Conservation (phyloP, 2,888 invertebrate species). For the Choristoneura rosaceana region DNA sequence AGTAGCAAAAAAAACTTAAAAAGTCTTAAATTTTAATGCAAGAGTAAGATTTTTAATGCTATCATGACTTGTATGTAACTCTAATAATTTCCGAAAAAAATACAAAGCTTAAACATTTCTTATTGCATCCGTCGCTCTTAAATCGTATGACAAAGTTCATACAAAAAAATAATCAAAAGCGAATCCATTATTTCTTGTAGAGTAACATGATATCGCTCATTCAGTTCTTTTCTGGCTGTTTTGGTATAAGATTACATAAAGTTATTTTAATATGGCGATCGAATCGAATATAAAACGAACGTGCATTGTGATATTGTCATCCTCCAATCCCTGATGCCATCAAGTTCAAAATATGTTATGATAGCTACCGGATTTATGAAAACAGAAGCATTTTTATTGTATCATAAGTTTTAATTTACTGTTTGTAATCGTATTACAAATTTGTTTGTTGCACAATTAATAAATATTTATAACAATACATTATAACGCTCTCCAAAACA, state of each 20-base stretch:
- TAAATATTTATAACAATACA: no score
- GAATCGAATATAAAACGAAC: conserved; percentile 78
- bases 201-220: conserved; percentile 82
- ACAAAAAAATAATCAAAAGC: conserved; percentile 66
- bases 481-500: neutral
- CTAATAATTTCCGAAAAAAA: conserved; percentile 57
- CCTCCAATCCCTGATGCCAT: conserved; percentile 26
- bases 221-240: conserved; percentile 82
- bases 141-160: conserved; percentile 59
- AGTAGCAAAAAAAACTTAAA: neutral
- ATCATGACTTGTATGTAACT: neutral
- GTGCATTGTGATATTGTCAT: conserved; percentile 66
- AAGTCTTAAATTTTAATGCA: neutral
- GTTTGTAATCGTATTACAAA: no score
- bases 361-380: conserved; percentile 9
- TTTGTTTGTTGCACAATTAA: no score
- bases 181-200: conserved; percentile 70
- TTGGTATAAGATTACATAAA: conserved; percentile 85
- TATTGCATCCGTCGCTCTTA: conserved; percentile 61
- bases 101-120: conserved; percentile 41
- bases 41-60: neutral
- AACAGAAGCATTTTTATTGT: neutral
- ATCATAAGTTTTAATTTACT: neutral
- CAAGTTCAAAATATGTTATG: conserved; percentile 18
- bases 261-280: conserved; percentile 83